Percentiles rank a stretch among this genome's conserved stretches.
These are phyloP conservation scores for Diabrotica balteata DNA, from an alignment of 2,888 invertebrate species.

Conservation along the genomic window DNA sequence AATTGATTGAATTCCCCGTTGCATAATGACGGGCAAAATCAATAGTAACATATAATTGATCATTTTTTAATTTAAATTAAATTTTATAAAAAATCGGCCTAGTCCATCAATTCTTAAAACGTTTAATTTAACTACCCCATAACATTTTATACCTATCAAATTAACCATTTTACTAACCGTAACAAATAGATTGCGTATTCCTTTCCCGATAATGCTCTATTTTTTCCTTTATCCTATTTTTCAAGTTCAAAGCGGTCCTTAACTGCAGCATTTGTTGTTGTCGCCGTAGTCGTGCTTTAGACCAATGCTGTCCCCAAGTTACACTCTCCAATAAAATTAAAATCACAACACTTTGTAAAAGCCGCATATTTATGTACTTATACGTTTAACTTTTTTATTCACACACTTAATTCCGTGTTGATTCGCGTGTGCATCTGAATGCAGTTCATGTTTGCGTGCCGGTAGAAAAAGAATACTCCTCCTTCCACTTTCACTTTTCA, in stretches of 20 bases:
- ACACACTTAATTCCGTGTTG: not conserved
- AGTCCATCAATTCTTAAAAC: no score
- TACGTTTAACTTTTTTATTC: not conserved
- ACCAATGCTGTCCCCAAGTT: slow-evolving; percentile 37
- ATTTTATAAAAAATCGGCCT: no score
- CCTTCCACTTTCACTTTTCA: slow-evolving; percentile 31
- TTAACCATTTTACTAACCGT: slow-evolving; percentile 43
- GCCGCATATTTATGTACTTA: slow-evolving; percentile 6
- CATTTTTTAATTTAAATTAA: no score
- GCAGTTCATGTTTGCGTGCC: slow-evolving; percentile 3
- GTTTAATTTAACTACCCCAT: no score
- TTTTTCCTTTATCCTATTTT: slow-evolving; percentile 46
- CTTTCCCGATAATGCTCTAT: slow-evolving; percentile 46
- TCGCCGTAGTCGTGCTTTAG: slow-evolving; percentile 34
- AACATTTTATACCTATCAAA: no score
- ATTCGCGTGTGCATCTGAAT: slow-evolving; percentile 15
- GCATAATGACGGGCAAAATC: no score
- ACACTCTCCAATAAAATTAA: slow-evolving; percentile 28
- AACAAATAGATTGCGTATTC: slow-evolving; percentile 50
- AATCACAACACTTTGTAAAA: slow-evolving; percentile 20
- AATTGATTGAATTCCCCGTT: no score
- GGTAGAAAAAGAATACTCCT: slow-evolving; percentile 11
- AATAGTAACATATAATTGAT: no score
- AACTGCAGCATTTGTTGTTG: slow-evolving; percentile 37
- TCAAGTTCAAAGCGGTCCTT: slow-evolving; percentile 46